phyloP scores from a whole-genome alignment of 2,797 vertebrate species.

The Anableps anableps region DNA sequence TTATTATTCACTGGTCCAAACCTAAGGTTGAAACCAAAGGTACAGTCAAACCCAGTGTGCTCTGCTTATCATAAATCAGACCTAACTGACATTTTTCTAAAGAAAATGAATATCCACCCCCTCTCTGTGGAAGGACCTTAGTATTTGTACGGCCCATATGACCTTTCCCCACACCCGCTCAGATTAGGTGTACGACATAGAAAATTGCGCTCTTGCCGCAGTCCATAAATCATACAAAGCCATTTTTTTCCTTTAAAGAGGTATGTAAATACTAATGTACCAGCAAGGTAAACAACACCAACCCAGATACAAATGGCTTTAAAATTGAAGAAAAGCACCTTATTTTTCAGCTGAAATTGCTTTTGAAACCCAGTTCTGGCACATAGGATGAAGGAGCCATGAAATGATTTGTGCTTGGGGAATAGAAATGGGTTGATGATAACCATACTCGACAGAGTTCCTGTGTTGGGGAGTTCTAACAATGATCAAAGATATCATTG shows the following conservation, averaged over 20 bases:
- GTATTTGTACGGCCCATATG: conserved; percentile 96
- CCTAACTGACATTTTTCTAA: conserved; percentile 88
- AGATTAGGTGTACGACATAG: conserved; percentile 98
- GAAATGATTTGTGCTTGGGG: conserved; percentile 92
- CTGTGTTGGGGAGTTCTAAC: conserved; percentile 86
- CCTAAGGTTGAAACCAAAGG: conserved; percentile 50
- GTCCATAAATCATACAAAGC: conserved; percentile 98
- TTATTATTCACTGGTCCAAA: conserved; percentile 63
- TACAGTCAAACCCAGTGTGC: conserved; percentile 80
- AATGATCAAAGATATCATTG: conserved; percentile 96
- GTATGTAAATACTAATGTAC: conserved; percentile 99
- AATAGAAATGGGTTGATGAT: conserved; percentile 95
- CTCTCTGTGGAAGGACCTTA: conserved; percentile 91
- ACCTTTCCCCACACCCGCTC: conserved; percentile 95
- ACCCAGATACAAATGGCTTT: conserved; percentile 97
- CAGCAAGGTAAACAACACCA: conserved; percentile 99
- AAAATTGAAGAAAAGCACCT: conserved; percentile 99
- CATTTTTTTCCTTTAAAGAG: conserved; percentile 95
- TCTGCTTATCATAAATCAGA: conserved; percentile 93
- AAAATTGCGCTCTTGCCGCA: conserved; percentile 98
- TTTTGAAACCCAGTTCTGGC: conserved; percentile 96
- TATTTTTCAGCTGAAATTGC: conserved; percentile 99
- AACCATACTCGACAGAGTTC: conserved; percentile 91
- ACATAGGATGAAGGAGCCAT: conserved; percentile 90
- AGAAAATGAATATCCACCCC: conserved; percentile 97